These are phyloP conservation scores for Enteromius treurensis DNA, from an alignment of 2,797 vertebrate genomes.

Conservation along the genomic window DNA sequence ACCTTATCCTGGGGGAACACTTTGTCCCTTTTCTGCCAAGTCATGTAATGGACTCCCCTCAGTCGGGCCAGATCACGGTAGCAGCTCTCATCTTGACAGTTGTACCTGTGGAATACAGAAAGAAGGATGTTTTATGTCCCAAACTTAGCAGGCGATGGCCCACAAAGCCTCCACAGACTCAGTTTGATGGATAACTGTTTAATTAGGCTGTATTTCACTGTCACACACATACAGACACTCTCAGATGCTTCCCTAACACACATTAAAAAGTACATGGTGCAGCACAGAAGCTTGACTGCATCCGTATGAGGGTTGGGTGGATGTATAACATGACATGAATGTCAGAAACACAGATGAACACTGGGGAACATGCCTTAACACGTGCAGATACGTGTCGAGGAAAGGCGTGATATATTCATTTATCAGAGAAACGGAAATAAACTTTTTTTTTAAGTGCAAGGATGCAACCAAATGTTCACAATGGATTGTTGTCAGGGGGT, in stretches of 20 bases:
- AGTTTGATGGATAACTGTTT: slow-evolving; percentile 71
- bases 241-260: slow-evolving; percentile 14
- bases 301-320: not conserved
- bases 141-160: slow-evolving; percentile 42
- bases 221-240: slow-evolving; percentile 47
- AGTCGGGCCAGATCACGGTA: slow-evolving; percentile 95
- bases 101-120: slow-evolving; percentile 84
- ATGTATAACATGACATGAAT: slow-evolving; percentile 5
- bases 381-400: not conserved
- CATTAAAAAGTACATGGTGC: slow-evolving; percentile 11
- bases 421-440: not conserved
- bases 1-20: slow-evolving; percentile 96
- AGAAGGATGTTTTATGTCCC: slow-evolving; percentile 71
- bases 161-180: slow-evolving; percentile 53
- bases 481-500: not conserved
- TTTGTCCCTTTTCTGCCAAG: slow-evolving; percentile 90
- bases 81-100: slow-evolving; percentile 96
- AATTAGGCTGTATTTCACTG: slow-evolving; percentile 73
- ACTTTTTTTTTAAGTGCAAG: not conserved
- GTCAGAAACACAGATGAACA: slow-evolving; percentile 38
- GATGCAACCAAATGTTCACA: not conserved
- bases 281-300: slow-evolving; percentile 21
- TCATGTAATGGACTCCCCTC: slow-evolving; percentile 90
- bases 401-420: not conserved
- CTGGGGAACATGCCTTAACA: slow-evolving; percentile 1